These are phyloP conservation scores for Lipophrys pholis DNA, from an alignment of 2,113 vertebrate genomes.

Conservation along the genomic window DNA sequence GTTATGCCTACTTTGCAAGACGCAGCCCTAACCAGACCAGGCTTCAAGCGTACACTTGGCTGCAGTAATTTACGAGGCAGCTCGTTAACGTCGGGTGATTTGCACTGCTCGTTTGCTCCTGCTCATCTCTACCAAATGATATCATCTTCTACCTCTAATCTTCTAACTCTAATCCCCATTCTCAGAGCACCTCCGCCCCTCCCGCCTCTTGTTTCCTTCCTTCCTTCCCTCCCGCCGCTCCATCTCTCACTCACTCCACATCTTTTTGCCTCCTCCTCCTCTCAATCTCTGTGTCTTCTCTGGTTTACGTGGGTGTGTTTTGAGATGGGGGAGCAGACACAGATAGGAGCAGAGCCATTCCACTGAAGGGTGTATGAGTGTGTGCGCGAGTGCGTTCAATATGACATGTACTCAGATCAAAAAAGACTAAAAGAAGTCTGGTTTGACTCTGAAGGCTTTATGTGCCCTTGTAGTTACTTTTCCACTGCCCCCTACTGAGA, in stretches of 20 bases:
- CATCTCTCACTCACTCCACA: neutral
- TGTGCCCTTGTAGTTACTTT: conserved; percentile 77
- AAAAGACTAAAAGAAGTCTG: conserved; percentile 75
- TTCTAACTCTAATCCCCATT: conserved; percentile 71
- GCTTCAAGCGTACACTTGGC: conserved; percentile 52
- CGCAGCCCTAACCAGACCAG: conserved; percentile 34
- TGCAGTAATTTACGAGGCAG: conserved; percentile 83
- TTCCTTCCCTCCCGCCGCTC: conserved; percentile 19
- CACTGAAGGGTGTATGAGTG: conserved; percentile 49
- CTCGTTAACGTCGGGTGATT: conserved; percentile 83
- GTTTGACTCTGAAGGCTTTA: conserved; percentile 73
- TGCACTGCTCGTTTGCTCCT: conserved; percentile 81
- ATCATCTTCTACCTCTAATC: conserved; percentile 79
- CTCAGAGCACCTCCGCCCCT: conserved; percentile 47
- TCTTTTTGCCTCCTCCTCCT: conserved; percentile 19
- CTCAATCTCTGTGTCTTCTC: conserved; percentile 49
- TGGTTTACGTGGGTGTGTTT: conserved; percentile 66
- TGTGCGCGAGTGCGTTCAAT: conserved; percentile 62
- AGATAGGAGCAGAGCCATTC: conserved; percentile 52
- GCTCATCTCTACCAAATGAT: conserved; percentile 81
- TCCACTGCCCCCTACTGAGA: conserved; percentile 70
- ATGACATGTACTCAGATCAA: conserved; percentile 70
- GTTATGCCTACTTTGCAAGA: conserved; percentile 62
- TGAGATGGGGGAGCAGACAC: conserved; percentile 52
- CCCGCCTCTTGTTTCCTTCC: conserved; percentile 42